A percentile compares a stretch with the other conserved stretches of the same genome.
These are phyloP conservation scores for Xiphorhynchus elegans DNA, from an alignment of 2,113 vertebrate species.

Conservation along the genomic window DNA sequence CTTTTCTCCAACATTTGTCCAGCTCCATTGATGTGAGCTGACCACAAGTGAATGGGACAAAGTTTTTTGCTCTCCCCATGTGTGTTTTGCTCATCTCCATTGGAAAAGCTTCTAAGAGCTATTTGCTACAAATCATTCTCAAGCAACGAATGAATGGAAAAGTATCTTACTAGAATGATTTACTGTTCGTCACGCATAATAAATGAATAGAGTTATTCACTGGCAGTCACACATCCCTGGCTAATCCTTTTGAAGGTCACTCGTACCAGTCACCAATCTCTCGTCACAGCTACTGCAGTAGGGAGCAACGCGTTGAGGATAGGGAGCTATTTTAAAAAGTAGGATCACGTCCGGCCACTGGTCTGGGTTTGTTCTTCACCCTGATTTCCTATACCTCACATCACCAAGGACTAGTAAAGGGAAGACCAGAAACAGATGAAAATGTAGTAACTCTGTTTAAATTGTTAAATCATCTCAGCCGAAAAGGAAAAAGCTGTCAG, in stretches of 20 bases:
- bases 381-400: background rate
- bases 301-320: background rate
- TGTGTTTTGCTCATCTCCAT: background rate
- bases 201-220: constrained; percentile 46
- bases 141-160: constrained; percentile 29
- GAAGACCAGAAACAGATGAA: constrained; percentile 12
- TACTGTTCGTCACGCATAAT: background rate
- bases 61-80: background rate
- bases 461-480: constrained; percentile 55
- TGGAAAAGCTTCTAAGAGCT: background rate
- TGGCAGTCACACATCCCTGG: constrained; percentile 8
- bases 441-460: constrained; percentile 27
- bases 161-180: constrained; percentile 40
- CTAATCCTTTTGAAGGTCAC: constrained; percentile 22
- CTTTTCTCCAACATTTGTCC: background rate
- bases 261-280: background rate
- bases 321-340: background rate
- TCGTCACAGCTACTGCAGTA: background rate
- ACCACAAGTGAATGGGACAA: background rate
- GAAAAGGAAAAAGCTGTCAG: constrained; percentile 35
- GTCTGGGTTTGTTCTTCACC: background rate
- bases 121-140: constrained; percentile 33
- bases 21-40: background rate
- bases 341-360: accelerated
- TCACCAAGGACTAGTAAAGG: background rate